Percentiles rank a stretch among this genome's conserved stretches.
These are phyloP conservation scores for Chroicocephalus ridibundus DNA, from an alignment of 2,113 vertebrate species.

Conservation along the genomic window DNA sequence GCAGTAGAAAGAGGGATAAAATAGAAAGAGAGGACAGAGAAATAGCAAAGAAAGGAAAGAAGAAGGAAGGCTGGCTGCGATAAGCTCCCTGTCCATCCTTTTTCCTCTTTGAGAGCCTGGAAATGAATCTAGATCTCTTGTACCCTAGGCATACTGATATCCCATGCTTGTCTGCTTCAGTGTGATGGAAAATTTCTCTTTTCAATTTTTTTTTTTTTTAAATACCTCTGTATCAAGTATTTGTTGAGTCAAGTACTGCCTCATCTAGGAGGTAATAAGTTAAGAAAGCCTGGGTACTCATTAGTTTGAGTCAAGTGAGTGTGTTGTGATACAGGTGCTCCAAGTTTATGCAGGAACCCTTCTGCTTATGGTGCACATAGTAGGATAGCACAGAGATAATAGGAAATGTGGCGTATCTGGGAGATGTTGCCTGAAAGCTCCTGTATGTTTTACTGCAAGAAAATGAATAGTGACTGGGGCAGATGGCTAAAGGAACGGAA, in stretches of 20 bases:
- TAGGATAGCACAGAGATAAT: not conserved
- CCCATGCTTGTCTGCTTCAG: not conserved
- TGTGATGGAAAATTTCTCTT: not conserved
- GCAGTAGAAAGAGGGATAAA: not conserved
- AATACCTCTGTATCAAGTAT: not conserved
- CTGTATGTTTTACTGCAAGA: not conserved
- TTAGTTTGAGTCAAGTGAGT: not conserved
- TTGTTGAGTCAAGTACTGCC: not conserved
- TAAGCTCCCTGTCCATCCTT: not conserved
- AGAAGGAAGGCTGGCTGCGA: not conserved
- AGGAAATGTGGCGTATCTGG: not conserved
- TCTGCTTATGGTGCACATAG: accelerated
- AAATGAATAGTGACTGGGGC: not conserved
- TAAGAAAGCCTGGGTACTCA: not conserved
- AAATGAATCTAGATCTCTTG: not conserved
- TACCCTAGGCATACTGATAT: too few species aligned
- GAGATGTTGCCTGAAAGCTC: not conserved
- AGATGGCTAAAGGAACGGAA: not conserved
- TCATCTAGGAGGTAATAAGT: not conserved
- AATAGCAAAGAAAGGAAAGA: not conserved
- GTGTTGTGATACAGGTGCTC: not conserved
- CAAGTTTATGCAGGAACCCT: not conserved
- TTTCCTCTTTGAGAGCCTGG: not conserved
- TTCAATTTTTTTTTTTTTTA: not conserved
- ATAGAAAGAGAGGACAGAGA: not conserved